Evolutionary conservation across 1,140 invertebrate genomes (phyloP).

Genomic region (Piezodorus guildinii): DNA sequence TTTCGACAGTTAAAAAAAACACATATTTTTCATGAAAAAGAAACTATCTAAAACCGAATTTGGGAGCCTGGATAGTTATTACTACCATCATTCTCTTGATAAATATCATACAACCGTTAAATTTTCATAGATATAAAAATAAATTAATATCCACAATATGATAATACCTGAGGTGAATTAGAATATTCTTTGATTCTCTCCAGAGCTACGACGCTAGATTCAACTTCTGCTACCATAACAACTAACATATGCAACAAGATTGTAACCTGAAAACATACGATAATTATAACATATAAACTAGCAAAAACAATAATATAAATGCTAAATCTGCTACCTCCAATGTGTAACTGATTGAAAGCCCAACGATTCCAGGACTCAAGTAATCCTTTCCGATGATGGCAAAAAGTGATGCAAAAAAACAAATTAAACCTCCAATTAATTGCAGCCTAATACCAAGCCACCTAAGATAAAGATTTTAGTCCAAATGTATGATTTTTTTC

Average conservation of each 20-base stretch:
- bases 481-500: too few species aligned
- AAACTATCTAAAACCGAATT: too few species aligned
- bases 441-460: too few species aligned
- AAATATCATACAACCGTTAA: too few species aligned
- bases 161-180: slow-evolving; percentile 36
- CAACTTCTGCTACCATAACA: slow-evolving; percentile 90
- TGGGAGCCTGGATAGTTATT: too few species aligned
- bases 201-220: slow-evolving; percentile 94
- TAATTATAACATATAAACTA: slow-evolving; percentile 44
- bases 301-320: neutral
- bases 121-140: too few species aligned
- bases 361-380: slow-evolving; percentile 51
- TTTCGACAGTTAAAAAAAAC: too few species aligned
- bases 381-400: neutral
- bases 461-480: slow-evolving; percentile 10
- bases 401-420: too few species aligned
- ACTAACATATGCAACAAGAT: slow-evolving; percentile 94
- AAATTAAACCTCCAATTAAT: too few species aligned
- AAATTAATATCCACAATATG: too few species aligned
- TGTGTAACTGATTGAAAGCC: slow-evolving; percentile 69
- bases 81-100: too few species aligned
- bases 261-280: slow-evolving; percentile 70
- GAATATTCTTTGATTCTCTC: slow-evolving; percentile 95
- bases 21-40: too few species aligned
- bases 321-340: slow-evolving; percentile 48